Evolutionary conservation across 2,797 vertebrate genomes (phyloP), one percentile per base, ranked within the genome.

Genomic region (Passerculus sandwichensis): DNA sequence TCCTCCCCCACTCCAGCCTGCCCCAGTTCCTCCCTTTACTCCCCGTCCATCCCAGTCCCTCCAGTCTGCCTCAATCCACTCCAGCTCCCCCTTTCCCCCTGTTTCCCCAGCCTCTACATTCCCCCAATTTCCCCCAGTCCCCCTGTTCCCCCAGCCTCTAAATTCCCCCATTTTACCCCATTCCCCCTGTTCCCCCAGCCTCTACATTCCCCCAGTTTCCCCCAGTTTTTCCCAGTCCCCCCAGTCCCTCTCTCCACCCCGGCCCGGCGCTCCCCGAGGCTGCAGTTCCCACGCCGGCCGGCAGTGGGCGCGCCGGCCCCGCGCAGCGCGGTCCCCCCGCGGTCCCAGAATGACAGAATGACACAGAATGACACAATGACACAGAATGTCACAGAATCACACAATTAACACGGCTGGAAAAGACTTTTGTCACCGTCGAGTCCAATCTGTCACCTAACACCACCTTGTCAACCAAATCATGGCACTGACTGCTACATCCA

Each of bases 201-300:
- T 54, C 30, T 5, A 20, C 12, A 32, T 21, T 13, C 12, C 8
- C 29, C 30, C 51, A 54, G 1, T 19, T 53, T 19, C 29, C 7
- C 51, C 18, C 27, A 51, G 15, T 3, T 32, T 12, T 12, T 15
- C 23, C 34, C 44, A 14, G 12, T 38, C 15, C 9, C 48, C 9
- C 25, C 48, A 26, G 48, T 25, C 22, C 20, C 42, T 2, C 44
- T 8, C 36, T 15, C 15, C 48, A 4, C 3, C 45, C 15, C 32
- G 29, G 27, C 27, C 21, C 42, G 26, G 34, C 25, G 32, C 66
- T 44, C 56, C 27, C 34, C 32, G 5, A 4, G 17, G 32, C 45
- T 50, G 83, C 83, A 85, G 94, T 95, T 76, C 97, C 82, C 48
- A 7, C 25, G 8, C 22, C 13, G 26, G 34, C 95, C 97, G 96